These are phyloP conservation scores for Anaspis maculata DNA, from an alignment of 2,888 invertebrate species.

Conservation along the genomic window DNA sequence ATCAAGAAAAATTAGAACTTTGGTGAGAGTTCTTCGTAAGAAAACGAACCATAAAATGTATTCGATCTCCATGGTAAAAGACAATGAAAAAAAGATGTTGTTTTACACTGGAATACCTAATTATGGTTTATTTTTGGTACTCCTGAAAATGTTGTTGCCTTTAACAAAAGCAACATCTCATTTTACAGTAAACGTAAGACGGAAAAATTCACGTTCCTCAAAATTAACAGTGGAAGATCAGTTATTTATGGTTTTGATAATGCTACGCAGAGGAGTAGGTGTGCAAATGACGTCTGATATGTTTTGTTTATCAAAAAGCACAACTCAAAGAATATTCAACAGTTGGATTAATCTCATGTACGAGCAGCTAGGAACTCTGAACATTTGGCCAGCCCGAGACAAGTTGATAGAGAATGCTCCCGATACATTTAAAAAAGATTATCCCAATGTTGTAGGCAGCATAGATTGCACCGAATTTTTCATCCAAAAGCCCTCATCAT, in stretches of 20 bases:
- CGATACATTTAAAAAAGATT: constrained; percentile 8
- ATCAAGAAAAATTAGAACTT: too few species aligned
- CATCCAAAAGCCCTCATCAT: constrained; percentile 15
- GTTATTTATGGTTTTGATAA: constrained; percentile 1
- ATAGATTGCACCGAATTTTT: constrained; percentile 14
- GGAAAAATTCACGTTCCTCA: background rate
- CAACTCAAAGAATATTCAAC: background rate
- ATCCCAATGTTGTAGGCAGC: constrained; percentile 14
- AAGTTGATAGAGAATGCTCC: constrained; percentile 12
- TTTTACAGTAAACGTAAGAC: background rate
- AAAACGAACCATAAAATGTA: too few species aligned
- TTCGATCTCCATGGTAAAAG: too few species aligned
- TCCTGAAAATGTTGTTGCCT: background rate
- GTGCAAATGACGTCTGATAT: background rate
- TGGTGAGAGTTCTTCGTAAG: too few species aligned
- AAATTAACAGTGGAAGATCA: background rate
- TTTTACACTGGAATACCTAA: background rate
- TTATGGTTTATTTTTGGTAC: background rate
- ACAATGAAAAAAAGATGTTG: constrained; percentile 2
- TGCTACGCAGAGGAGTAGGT: background rate
- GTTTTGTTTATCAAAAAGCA: background rate
- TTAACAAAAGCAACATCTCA: background rate
- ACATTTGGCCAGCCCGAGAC: constrained; percentile 14
- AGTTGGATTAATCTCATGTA: constrained; percentile 5
- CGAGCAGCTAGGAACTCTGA: constrained; percentile 5